Evolutionary conservation across 2,888 invertebrate species (phyloP).

Genomic region (Timandra comae): DNA sequence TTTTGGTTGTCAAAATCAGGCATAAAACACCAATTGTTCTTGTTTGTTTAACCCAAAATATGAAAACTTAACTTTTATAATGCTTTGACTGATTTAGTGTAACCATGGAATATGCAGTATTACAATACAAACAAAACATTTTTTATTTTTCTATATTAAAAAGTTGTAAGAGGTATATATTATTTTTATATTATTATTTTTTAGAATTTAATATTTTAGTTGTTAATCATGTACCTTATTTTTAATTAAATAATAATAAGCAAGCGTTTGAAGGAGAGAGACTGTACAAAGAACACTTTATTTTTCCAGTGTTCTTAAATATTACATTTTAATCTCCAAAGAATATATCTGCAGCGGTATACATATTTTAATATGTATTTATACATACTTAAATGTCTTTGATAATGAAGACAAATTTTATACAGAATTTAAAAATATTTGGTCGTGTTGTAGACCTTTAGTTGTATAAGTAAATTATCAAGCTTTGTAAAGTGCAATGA

Average conservation of each 20-base stretch:
- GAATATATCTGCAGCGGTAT: conserved; percentile 20
- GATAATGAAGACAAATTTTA: conserved; percentile 19
- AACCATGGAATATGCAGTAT: conserved; percentile 70
- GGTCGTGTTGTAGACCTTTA: conserved; percentile 16
- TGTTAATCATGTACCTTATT: conserved; percentile 29
- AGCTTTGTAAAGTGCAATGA: conserved; percentile 64
- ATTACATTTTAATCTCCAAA: conserved; percentile 21
- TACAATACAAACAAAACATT: conserved; percentile 64
- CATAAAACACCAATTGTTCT: conserved; percentile 1
- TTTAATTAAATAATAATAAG: conserved; percentile 30
- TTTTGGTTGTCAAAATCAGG: conserved; percentile 9
- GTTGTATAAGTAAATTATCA: conserved; percentile 35
- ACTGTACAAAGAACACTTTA: conserved; percentile 27
- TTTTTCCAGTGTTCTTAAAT: conserved; percentile 22
- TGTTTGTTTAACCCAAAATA: background rate
- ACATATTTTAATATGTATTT: conserved; percentile 24
- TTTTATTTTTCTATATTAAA: conserved; percentile 66
- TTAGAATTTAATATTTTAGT: conserved; percentile 44
- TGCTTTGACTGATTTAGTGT: conserved; percentile 72
- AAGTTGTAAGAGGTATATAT: conserved; percentile 55
- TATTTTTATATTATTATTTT: conserved; percentile 62
- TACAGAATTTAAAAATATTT: conserved; percentile 19
- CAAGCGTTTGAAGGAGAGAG: conserved; percentile 47
- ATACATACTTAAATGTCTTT: conserved; percentile 21
- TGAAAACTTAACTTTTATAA: conserved; percentile 38